phyloP scores from a whole-genome alignment of 2,113 vertebrate genomes.

The Steatornis caripensis region DNA sequence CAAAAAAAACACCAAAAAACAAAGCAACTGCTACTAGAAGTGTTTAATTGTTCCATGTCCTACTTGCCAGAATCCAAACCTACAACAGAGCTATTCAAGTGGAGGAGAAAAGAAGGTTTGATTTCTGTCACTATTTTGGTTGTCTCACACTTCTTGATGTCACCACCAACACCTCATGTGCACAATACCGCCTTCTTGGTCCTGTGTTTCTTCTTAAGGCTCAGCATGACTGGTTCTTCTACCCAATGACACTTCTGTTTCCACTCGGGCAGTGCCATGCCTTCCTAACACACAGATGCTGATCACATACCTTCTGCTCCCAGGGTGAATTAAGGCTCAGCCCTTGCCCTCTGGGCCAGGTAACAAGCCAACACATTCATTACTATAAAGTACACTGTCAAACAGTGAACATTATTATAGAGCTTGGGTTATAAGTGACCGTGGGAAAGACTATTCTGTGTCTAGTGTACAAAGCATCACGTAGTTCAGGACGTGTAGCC shows the following conservation, averaged over 20 bases:
- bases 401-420: not conserved
- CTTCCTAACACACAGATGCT: not conserved
- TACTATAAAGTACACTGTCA: not conserved
- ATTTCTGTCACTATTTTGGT: not conserved
- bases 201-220: not conserved
- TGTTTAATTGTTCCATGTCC: not conserved
- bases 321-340: not conserved
- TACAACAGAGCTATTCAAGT: not conserved
- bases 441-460: not conserved
- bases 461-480: not conserved
- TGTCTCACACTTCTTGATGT: not conserved
- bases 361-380: not conserved
- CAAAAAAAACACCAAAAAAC: not conserved
- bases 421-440: not conserved
- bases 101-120: not conserved
- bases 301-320: not conserved
- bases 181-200: not conserved
- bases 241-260: not conserved
- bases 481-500: not conserved
- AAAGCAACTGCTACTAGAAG: not conserved
- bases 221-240: not conserved
- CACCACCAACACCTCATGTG: not conserved
- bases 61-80: not conserved
- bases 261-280: not conserved
- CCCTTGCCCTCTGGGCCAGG: not conserved